Base-by-base conservation (phyloP, 1,140 invertebrate species). In the Neodiprion fabricii region DNA sequence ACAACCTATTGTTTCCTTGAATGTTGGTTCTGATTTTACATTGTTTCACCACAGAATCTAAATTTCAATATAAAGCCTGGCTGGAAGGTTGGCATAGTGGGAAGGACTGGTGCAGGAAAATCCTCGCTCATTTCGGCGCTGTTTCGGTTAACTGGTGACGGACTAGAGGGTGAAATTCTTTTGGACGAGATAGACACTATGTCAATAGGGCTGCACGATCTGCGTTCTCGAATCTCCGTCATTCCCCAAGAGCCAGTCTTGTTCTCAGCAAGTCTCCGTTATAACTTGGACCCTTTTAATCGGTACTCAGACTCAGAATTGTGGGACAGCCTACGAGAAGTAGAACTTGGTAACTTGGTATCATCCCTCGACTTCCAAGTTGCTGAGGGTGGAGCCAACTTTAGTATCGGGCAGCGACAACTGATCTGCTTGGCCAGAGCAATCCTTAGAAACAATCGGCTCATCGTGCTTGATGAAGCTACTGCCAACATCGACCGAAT, bases 181-280 rank as follows among this genome's bases (percentile, higher is more conserved):
- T 93, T 97, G 69, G 96, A 97, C 82, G 91, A 85, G 9, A 84
- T 92, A 1, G 90, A 95, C 74, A 93, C 92, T 0, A 87, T 87
- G 4, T 84, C 81, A 1, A 85, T 97, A 53, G 91, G 92, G 0
- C 83, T 97, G 9, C 91, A 92, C 70, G 90, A 93, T n/a, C 86
- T 97, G 1, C 88, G 96, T 69, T 90, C 90, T 1, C 91, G 91
- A 72, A 92, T 97, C n/a, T 93, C 94, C 1, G 95, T 96, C 53
- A 96, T 96, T 77, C 96, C 96, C 8, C 96, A 97, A 87, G 93
- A 93, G 75, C 95, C 95, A 1, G 91, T 96, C 1, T 86, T 97
- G 0, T 97, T 97, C 84, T 94, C 93, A 7, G 94, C 92, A 11
- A 92, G 90, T 53, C 83, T 96, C 47, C 89, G 96, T n/a, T 94